phyloP scores from a whole-genome alignment of 2,797 vertebrate genomes.

The Mus minutoides region DNA sequence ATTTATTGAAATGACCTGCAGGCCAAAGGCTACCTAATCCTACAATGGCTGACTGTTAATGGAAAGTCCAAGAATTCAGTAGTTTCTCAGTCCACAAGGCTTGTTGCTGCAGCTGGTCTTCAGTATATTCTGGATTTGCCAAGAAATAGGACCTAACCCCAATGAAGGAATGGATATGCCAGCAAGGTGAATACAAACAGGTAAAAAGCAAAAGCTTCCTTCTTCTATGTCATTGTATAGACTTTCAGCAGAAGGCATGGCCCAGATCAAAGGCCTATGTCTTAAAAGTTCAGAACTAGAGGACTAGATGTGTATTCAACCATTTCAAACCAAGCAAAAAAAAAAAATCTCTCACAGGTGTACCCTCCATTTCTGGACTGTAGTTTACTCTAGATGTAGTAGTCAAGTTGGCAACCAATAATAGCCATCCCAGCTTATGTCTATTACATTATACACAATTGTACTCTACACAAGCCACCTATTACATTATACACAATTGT shows the following conservation, averaged over 20 bases:
- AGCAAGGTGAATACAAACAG: neutral
- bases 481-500: neutral
- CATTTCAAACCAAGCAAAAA: neutral
- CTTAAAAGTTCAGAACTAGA: neutral
- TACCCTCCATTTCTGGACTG: neutral
- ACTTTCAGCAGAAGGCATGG: neutral
- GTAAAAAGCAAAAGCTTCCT: neutral
- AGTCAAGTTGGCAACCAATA: neutral
- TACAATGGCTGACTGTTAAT: neutral
- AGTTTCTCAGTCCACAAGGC: neutral
- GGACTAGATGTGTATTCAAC: neutral
- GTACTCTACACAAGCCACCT: neutral
- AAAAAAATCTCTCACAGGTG: neutral
- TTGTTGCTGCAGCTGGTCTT: neutral
- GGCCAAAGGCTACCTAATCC: neutral
- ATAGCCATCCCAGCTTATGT: neutral
- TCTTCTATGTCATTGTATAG: neutral
- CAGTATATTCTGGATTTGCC: neutral
- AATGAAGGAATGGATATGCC: no score
- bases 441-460: neutral
- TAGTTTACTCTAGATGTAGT: neutral
- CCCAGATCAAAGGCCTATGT: neutral
- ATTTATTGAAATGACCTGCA: neutral
- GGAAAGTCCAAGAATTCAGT: neutral
- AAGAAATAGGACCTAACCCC: neutral